A percentile compares a stretch with the other conserved stretches of the same genome.
Evolutionary conservation across 2,113 vertebrate genomes (phyloP).

Genomic region (Neolamprologus sp.): DNA sequence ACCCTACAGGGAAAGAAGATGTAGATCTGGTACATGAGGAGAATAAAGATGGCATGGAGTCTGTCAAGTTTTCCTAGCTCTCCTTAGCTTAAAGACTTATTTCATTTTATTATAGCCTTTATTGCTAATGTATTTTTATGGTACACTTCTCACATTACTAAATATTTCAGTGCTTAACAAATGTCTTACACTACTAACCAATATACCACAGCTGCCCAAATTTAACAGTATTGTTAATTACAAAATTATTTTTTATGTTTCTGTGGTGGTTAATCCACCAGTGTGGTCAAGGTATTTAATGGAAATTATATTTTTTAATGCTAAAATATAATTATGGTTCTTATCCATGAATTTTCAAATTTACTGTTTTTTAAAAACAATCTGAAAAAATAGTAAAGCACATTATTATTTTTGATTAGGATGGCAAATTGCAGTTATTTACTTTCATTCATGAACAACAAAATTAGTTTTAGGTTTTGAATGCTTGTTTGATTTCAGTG

Average conservation of each 20-base stretch:
- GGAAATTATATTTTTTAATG: background rate
- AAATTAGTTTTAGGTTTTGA: background rate
- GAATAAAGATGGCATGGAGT: background rate
- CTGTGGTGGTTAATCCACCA: background rate
- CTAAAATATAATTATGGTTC: background rate
- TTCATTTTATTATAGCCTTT: background rate
- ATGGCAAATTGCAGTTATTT: background rate
- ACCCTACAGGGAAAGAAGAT: background rate
- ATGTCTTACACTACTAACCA: background rate
- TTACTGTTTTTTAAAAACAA: background rate
- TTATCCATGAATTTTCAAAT: background rate
- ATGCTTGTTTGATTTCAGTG: background rate
- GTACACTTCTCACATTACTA: background rate
- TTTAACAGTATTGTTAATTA: background rate
- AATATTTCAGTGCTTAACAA: background rate
- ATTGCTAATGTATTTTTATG: background rate
- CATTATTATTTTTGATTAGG: background rate
- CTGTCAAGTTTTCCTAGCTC: background rate
- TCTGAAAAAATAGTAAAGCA: background rate
- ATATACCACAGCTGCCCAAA: background rate
- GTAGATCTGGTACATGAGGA: background rate
- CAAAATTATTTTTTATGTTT: background rate
- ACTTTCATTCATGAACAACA: background rate
- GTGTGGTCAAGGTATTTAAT: background rate
- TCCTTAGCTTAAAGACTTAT: background rate